Evolutionary conservation across 1,140 invertebrate species (phyloP), one percentile per base, ranked within the genome.

Genomic region (Atta texana): DNA sequence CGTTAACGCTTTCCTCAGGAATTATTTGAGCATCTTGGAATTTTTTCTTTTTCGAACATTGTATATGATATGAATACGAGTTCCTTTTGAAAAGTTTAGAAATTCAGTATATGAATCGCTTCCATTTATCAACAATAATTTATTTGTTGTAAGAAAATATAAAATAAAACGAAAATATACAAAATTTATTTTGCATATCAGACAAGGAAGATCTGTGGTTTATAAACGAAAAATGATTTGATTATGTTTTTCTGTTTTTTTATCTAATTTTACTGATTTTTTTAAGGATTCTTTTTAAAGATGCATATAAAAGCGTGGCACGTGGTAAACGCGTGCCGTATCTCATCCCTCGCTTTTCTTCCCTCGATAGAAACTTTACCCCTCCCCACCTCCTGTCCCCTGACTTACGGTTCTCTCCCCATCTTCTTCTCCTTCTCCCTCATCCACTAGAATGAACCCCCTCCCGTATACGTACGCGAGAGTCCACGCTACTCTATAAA

Each of bases 401-500:
- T 64, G 34, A 39, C 44, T 77, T 31, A 55, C 64, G 57, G 68
- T 86, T 76, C 31, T 49, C 53, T 14, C 57, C 28, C 12, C 21
- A 71, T 85, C 61, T 84, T 34, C 3, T 18, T 21, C 71, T 77
- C 64, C 80, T 44, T 64, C 85, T 85, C 61, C n/a, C 28, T 34
- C 69, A 53, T 63, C 78, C 71, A 63, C 63, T 59, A 72, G 59
- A 87, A 82, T 74, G 59, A 44, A 86, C 68, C 61, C n/a, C 24
- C 24, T 0, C 51, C 55, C 18, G 28, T 49, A 80, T 72, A 89
- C 57, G 72, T 84, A 85, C 78, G 87, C 75, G 51, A 75, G 64
- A 74, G 28, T 28, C 24, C 61, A 44, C 18, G n/a, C 44, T 76
- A 69, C 34, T 82, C 87, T 87, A 88, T 87, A 91, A 92, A 91